Base-by-base conservation (phyloP, 2,113 vertebrate genomes). In the Osmerus mordax region DNA sequence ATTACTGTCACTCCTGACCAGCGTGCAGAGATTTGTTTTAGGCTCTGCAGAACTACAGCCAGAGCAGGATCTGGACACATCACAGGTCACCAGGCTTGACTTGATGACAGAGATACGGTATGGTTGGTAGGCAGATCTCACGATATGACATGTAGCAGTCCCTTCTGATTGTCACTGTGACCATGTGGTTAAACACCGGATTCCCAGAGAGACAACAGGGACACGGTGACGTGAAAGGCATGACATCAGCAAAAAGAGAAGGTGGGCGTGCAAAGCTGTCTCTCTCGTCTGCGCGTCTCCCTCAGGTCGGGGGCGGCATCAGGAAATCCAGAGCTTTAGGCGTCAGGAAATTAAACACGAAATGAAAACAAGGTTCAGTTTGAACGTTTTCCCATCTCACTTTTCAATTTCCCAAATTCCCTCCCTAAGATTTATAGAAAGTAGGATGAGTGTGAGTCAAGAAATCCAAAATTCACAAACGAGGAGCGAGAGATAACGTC, bases 271-370 rank as follows among this genome's bases (percentile, higher is more conserved):
- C 58, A 12, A 29, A 67, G 81, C 82, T 70, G 11, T 71, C 78
- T 41, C 76, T 78, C 83, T 73, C 64, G 8, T 76, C 77, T 78
- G 70, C 69, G 71, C 66, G 79, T 71, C 79, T 83, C 79, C 81
- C 79, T 74, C 72, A 76, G 80, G 84, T 84, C 78, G 72, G 67
- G 69, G 90, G 92, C 91, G 86, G 89, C 80, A 88, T 90, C 84
- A 47, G 85, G 89, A 94, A 92, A 94, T 91, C 88, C 91, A 88
- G 89, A 86, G 92, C 89, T 95, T 94, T 92, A 91, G 91, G 90
- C 93, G 89, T 92, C 96, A 98, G 96, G 95, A 97, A 96, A 98
- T 97, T 95, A 96, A 97, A 97, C 93, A 94, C 89, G 91, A 96
- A 97, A 96, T 94, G 93, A 94, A 96, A 98, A 97, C 94, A 96